phyloP scores from a whole-genome alignment of 2,113 vertebrate genomes.

The Chiloscyllium plagiosum region DNA sequence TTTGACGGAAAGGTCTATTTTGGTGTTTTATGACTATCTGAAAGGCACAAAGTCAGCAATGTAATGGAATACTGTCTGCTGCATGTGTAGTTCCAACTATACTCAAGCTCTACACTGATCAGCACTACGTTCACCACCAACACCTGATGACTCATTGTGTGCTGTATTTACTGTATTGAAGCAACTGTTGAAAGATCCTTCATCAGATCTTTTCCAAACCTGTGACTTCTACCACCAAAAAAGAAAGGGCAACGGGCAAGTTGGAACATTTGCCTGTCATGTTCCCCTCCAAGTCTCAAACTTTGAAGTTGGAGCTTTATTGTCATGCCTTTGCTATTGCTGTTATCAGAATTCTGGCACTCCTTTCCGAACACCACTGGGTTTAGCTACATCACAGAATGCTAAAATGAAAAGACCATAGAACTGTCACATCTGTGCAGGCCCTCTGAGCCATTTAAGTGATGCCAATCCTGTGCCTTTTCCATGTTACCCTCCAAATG shows the following conservation, averaged over 20 bases:
- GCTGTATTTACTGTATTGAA: not conserved
- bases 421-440: not conserved
- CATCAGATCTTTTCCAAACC: not conserved
- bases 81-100: too few relatives aligned
- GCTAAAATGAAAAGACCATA: not conserved
- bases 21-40: too few relatives aligned
- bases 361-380: not conserved
- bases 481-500: too few relatives aligned
- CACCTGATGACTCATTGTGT: not conserved
- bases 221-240: not conserved
- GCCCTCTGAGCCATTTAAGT: not conserved
- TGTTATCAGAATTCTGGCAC: not conserved
- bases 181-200: not conserved
- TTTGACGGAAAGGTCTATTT: too few relatives aligned
- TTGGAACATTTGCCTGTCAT: too few relatives aligned
- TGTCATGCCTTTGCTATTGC: not conserved
- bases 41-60: too few relatives aligned
- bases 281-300: not conserved
- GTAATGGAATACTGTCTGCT: too few relatives aligned
- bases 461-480: too few relatives aligned
- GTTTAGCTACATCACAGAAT: not conserved
- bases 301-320: not conserved
- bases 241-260: not conserved
- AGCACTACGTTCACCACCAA: not conserved
- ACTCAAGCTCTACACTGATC: too few relatives aligned